These are phyloP conservation scores for Miichthys miiuy DNA, from an alignment of 2,797 vertebrate genomes.

Conservation along the genomic window DNA sequence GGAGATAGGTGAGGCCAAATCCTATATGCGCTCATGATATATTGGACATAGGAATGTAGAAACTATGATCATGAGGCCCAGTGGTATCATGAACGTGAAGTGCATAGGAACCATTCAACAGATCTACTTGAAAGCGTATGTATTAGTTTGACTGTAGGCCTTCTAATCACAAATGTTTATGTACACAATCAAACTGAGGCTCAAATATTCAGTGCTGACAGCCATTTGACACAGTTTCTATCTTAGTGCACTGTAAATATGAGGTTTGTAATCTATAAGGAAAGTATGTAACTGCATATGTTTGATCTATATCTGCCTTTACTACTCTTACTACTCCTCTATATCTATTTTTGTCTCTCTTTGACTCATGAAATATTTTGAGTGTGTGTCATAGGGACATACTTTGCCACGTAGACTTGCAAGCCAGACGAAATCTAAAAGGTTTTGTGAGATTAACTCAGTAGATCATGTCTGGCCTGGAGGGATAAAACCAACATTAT, in stretches of 20 bases:
- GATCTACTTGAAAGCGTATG: not conserved
- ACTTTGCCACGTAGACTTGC: constrained; percentile 20
- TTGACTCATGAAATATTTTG: constrained; percentile 44
- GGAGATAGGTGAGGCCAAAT: constrained; percentile 29
- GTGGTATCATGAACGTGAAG: constrained; percentile 5
- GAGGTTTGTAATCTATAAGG: constrained; percentile 13
- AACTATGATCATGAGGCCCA: not conserved
- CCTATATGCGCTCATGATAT: constrained; percentile 2
- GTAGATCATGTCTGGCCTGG: constrained; percentile 51
- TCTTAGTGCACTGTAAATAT: constrained; percentile 26
- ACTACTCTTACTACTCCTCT: constrained; percentile 28
- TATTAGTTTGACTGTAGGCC: constrained; percentile 1
- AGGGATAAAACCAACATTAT: constrained; percentile 40
- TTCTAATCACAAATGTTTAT: constrained; percentile 3
- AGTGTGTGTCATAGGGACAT: constrained; percentile 21
- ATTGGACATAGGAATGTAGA: constrained; percentile 29
- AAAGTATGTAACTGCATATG: constrained; percentile 31
- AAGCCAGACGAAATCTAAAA: constrained; percentile 49
- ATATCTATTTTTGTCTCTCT: constrained; percentile 41
- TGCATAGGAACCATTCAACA: not conserved
- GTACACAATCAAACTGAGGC: not conserved
- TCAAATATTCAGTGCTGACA: constrained; percentile 40
- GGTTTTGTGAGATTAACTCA: constrained; percentile 52
- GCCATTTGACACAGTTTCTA: constrained; percentile 35
- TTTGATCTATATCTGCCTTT: constrained; percentile 51